Evolutionary conservation across 2,797 vertebrate species (phyloP).

Genomic region (Netta rufina): DNA sequence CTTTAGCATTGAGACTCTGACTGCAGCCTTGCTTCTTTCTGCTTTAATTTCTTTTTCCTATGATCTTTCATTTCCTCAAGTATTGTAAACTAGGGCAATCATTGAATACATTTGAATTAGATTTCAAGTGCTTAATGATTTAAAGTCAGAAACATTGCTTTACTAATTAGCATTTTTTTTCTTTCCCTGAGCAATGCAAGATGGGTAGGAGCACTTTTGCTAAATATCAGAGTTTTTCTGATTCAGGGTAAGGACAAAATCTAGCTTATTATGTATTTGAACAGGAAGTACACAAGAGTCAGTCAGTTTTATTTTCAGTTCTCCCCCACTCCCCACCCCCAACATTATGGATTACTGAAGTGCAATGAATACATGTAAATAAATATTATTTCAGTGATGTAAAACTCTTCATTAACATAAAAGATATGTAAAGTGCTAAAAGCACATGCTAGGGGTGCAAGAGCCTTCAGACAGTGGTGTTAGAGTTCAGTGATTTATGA

Average conservation of each 20-base stretch:
- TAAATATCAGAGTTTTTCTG: background rate
- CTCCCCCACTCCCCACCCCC: background rate
- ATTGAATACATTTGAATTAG: background rate
- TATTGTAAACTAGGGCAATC: background rate
- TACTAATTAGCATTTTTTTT: background rate
- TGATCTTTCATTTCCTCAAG: background rate
- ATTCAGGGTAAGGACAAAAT: background rate
- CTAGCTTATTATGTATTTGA: background rate
- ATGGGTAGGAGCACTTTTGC: background rate
- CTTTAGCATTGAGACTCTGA: background rate
- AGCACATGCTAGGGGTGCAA: background rate
- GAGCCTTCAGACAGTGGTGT: background rate
- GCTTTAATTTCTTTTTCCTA: background rate
- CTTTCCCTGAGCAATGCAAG: background rate
- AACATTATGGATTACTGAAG: background rate
- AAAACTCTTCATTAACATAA: background rate
- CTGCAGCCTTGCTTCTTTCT: background rate
- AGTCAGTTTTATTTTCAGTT: background rate
- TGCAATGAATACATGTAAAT: background rate
- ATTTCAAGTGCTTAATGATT: background rate
- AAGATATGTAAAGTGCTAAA: background rate
- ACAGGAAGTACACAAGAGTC: background rate
- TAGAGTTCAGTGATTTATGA: background rate
- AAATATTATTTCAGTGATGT: background rate
- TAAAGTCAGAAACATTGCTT: background rate